These are phyloP conservation scores for Polydrusus tereticollis DNA, from an alignment of 2,888 invertebrate genomes.

Conservation along the genomic window DNA sequence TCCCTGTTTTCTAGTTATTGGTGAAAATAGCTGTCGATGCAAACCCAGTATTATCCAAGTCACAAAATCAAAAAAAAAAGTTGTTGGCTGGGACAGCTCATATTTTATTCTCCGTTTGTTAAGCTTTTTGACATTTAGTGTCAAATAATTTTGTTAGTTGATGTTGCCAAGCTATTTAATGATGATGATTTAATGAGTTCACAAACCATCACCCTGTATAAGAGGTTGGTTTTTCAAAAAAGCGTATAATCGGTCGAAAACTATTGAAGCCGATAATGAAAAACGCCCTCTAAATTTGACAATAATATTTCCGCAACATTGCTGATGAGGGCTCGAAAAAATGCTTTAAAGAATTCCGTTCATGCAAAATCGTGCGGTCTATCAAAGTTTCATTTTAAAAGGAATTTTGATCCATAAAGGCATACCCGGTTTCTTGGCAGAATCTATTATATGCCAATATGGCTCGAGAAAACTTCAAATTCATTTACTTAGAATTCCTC, in stretches of 20 bases:
- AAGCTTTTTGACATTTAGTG: no score
- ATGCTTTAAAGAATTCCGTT: slow-evolving; percentile 54
- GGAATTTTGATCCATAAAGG: slow-evolving; percentile 59
- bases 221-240: no score
- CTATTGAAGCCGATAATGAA: neutral
- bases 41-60: no score
- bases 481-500: slow-evolving; percentile 53
- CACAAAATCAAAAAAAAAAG: no score
- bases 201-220: no score
- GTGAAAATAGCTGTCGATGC: no score
- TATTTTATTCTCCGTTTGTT: no score
- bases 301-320: slow-evolving; percentile 8
- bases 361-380: slow-evolving; percentile 62
- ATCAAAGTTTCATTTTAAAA: slow-evolving; percentile 62
- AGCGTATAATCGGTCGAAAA: neutral
- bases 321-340: slow-evolving; percentile 19
- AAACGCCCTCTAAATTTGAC: neutral
- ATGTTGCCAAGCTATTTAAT: no score
- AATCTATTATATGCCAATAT: slow-evolving; percentile 57
- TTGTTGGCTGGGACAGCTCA: no score
- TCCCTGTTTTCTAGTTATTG: no score
- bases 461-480: slow-evolving; percentile 52
- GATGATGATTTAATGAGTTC: no score
- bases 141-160: no score
- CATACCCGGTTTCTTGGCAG: slow-evolving; percentile 57